A percentile compares a stretch with the other conserved stretches of the same genome.
These are phyloP conservation scores for Oryzias woworae DNA, from an alignment of 2,113 vertebrate genomes.

Conservation along the genomic window DNA sequence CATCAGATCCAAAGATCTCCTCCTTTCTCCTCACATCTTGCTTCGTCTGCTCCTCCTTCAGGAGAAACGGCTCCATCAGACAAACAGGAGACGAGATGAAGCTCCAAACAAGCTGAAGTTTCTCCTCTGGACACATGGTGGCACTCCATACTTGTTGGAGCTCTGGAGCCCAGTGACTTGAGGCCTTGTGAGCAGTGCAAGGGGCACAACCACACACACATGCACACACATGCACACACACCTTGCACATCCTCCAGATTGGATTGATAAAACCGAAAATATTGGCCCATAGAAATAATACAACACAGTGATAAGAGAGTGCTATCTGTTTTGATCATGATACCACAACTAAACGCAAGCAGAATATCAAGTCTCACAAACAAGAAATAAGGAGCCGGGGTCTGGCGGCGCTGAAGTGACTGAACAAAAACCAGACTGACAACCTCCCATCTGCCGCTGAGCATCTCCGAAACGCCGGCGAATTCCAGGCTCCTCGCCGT, in stretches of 20 bases:
- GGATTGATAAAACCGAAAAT: slow-evolving; percentile 74
- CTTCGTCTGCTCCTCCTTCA: neutral
- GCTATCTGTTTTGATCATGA: slow-evolving; percentile 66
- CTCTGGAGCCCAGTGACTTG: slow-evolving; percentile 27
- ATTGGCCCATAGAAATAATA: slow-evolving; percentile 80
- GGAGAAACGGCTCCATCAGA: slow-evolving; percentile 19
- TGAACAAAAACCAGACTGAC: slow-evolving; percentile 50
- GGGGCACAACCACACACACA: slow-evolving; percentile 38
- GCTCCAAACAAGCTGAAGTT: slow-evolving; percentile 31
- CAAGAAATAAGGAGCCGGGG: slow-evolving; percentile 62
- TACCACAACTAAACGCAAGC: slow-evolving; percentile 63
- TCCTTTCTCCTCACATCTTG: no score
- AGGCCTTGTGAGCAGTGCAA: slow-evolving; percentile 48
- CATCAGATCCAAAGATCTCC: no score
- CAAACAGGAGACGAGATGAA: slow-evolving; percentile 1
- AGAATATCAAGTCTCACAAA: slow-evolving; percentile 72
- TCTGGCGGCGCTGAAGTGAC: slow-evolving; percentile 43
- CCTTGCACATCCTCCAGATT: slow-evolving; percentile 74
- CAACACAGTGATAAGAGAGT: slow-evolving; percentile 65
- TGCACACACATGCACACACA: slow-evolving; percentile 31
- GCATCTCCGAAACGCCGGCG: slow-evolving; percentile 10
- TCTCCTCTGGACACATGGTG: slow-evolving; percentile 68
- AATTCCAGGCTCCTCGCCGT: slow-evolving; percentile 12
- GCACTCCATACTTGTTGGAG: slow-evolving; percentile 69
- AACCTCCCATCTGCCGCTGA: slow-evolving; percentile 30